Base-by-base conservation (phyloP, 2,113 vertebrate genomes). In the Rhodinocichla rosea region DNA sequence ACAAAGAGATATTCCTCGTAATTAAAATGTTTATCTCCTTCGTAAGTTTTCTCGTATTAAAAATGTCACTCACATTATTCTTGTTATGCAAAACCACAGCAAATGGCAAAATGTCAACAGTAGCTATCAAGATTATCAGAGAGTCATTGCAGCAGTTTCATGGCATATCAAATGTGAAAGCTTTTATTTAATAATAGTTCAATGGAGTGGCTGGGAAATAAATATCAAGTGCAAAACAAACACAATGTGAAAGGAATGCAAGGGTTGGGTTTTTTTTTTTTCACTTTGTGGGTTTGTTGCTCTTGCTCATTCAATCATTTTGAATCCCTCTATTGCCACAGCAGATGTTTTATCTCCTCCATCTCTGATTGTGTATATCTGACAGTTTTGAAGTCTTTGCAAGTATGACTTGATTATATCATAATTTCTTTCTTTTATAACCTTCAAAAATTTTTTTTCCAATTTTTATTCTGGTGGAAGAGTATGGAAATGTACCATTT, bases 151-250 rank as follows among this genome's bases (percentile, higher is more conserved):
- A 80, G 52, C 28, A 53, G 76, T 76, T 80, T 89, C 71, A 52
- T 37, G 60, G 45, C 52, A 21, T 93, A 74, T 94, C 64, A 63
- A n/a, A 80, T 52, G 24, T 83, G 92, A 95, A 88, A 47, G 39
- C 27, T 91, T 94, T 83, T 83, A 64, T 94, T 96, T 90, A 74
- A 78, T 92, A 77, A n/a, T 70, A 74, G 39, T 81, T 95, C 64
- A 69, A 1, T 85, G 55, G 39, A 74, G 50, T 83, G 64, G 11
- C 55, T 75, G 49, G 59, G 32, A 93, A 96, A 76, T 86, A 94
- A 95, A 88, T 83, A 94, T 7, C 90, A 78, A 88, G 95, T 59
- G 55, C 74, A 79, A 88, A 95, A 80, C 59, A 96, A 92, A 83
- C 47, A 35, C 33, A 33, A 15, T 83, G 55, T 0, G 1, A 82